These are phyloP conservation scores for Peromyscus nudipes DNA, from an alignment of 2,797 vertebrate genomes.

Conservation along the genomic window DNA sequence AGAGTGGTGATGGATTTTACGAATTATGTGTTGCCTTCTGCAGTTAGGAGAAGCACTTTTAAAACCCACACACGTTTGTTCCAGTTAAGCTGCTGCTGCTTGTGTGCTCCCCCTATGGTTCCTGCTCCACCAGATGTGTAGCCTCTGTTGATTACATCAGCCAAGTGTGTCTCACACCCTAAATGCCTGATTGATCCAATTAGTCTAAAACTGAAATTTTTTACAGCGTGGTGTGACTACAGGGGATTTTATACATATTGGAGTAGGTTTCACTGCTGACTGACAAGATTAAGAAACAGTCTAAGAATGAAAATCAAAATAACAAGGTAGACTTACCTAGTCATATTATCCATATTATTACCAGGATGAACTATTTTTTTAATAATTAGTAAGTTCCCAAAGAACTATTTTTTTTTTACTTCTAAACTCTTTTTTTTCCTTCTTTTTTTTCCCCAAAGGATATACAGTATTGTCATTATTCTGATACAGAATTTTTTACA, in stretches of 20 bases:
- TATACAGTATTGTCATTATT: no score
- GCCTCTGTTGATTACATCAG: slow-evolving; percentile 66
- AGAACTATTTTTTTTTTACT: no score
- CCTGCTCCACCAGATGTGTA: slow-evolving; percentile 69
- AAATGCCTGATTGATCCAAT: slow-evolving; percentile 78
- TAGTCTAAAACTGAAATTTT: slow-evolving; percentile 60
- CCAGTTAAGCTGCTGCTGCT: slow-evolving; percentile 17
- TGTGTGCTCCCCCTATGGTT: not conserved
- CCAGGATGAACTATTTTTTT: not conserved
- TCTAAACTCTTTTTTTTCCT: no score
- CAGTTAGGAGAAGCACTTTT: slow-evolving; percentile 40
- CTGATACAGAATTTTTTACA: no score
- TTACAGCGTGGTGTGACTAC: slow-evolving; percentile 65
- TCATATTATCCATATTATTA: not conserved
- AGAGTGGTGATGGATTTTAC: slow-evolving; percentile 36
- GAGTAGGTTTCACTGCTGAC: slow-evolving; percentile 66
- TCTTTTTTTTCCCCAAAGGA: no score
- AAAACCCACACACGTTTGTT: slow-evolving; percentile 63
- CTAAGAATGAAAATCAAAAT: slow-evolving; percentile 1
- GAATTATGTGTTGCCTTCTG: slow-evolving; percentile 41
- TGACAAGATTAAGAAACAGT: slow-evolving; percentile 47
- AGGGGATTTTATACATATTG: slow-evolving; percentile 59
- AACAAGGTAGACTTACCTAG: not conserved
- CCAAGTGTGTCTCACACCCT: slow-evolving; percentile 19
- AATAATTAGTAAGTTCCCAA: not conserved